Evolutionary conservation across 2,113 vertebrate genomes (phyloP), one percentile per base, ranked within the genome.

Genomic region (Lepisosteus oculatus): DNA sequence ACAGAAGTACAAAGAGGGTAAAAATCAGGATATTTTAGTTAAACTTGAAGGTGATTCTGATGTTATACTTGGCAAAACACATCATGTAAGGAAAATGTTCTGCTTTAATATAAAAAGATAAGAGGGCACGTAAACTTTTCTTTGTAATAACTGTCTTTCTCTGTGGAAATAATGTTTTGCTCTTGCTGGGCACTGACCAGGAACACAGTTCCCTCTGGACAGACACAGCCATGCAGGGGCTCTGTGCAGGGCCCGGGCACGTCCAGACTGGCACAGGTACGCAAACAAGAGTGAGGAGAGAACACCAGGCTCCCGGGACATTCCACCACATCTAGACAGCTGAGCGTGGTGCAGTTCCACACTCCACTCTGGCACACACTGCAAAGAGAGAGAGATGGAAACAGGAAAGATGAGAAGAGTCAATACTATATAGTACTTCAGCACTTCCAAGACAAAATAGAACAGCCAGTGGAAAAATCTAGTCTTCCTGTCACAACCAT

Each of bases 271-370:
- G 93, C 89, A 45, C 96, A 97, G 77, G 93, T 95, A 65, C 87
- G 88, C 61, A 97, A 86, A 81, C 95, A 98, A 78, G 93, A 89
- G 0, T 84, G 89, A 0, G 91, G 90, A 0, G 85, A 78, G 3
- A 91, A 92, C 65, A 95, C 8, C 62, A 96, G 86, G 11, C 86
- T 90, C 1, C 83, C 83, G 0, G 94, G 96, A 68, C 95, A 98
- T 61, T 74, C 78, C 2, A 79, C 85, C 6, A 80, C 64, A 3
- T 78, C 70, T 4, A 88, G 81, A 54, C 95, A 98, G 69, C 0
- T 75, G 3, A 45, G 55, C 2, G 85, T 74, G 0, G 88, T 84
- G 82, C 96, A 98, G 76, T 89, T 94, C 91, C 95, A 95, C 0
- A 75, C 69, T 0, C 94, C 95, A 0, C 75, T 74, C 0, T 75